These are phyloP conservation scores for Probaryconus sp. DNA, from an alignment of 1,140 invertebrate genomes.

Conservation along the genomic window DNA sequence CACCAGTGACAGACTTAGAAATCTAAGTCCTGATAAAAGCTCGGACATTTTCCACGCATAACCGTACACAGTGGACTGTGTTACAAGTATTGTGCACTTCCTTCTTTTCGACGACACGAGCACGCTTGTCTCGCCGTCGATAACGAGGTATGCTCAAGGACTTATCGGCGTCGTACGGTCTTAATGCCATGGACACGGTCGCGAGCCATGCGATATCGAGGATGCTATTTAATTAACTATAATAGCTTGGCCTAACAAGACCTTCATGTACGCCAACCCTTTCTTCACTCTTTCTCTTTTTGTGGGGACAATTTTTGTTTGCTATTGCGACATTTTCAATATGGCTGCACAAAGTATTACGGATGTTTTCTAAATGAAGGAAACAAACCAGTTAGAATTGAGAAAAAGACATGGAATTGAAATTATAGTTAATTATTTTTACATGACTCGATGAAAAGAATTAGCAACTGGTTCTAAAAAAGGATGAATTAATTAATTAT, in stretches of 20 bases:
- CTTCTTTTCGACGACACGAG: slow-evolving; percentile 57
- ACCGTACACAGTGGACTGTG: slow-evolving; percentile 39
- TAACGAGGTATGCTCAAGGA: slow-evolving; percentile 69
- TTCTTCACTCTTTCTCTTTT: slow-evolving; percentile 30
- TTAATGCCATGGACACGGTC: slow-evolving; percentile 67
- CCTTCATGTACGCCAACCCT: slow-evolving; percentile 59
- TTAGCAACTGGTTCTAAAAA: too few species aligned
- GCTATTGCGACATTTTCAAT: slow-evolving; percentile 3
- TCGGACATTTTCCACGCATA: slow-evolving; percentile 35
- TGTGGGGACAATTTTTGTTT: slow-evolving; percentile 39
- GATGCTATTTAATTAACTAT: slow-evolving; percentile 75
- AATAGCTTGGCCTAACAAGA: slow-evolving; percentile 70
- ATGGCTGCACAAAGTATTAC: too few species aligned
- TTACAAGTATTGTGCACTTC: slow-evolving; percentile 52
- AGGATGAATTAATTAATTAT: too few species aligned
- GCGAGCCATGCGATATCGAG: slow-evolving; percentile 68
- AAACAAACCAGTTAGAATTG: too few species aligned
- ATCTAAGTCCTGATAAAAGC: slow-evolving; percentile 33
- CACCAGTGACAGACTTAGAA: slow-evolving; percentile 13
- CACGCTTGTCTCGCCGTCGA: slow-evolving; percentile 66
- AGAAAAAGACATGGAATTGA: too few species aligned
- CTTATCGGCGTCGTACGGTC: slow-evolving; percentile 68
- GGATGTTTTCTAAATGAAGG: too few species aligned
- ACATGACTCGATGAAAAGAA: too few species aligned
- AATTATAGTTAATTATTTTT: too few species aligned